These are phyloP conservation scores for Cydia amplana DNA, from an alignment of 1,140 invertebrate species.

Conservation along the genomic window DNA sequence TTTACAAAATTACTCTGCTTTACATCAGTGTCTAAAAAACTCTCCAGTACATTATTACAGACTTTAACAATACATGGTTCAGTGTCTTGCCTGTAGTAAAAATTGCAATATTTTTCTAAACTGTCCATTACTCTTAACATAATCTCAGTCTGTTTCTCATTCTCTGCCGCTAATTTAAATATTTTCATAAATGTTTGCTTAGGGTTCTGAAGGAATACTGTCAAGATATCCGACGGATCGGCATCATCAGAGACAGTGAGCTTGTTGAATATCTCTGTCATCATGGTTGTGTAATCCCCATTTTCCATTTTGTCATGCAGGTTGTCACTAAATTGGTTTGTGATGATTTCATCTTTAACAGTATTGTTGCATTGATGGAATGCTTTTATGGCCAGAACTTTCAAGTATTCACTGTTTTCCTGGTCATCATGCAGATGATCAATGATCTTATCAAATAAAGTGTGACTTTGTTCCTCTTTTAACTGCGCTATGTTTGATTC, in stretches of 20 bases:
- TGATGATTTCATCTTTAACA: conserved; percentile 52
- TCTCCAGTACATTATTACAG: conserved; percentile 49
- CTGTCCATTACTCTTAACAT: conserved; percentile 60
- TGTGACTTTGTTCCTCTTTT: conserved; percentile 50
- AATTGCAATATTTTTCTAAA: conserved; percentile 56
- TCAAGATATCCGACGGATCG: conserved; percentile 57
- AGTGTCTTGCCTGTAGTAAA: conserved; percentile 62
- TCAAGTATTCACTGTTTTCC: conserved; percentile 43
- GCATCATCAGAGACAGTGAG: conserved; percentile 47
- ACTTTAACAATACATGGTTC: conserved; percentile 55
- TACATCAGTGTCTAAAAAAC: conserved; percentile 45
- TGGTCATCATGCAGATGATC: conserved; percentile 39
- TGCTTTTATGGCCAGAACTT: conserved; percentile 49
- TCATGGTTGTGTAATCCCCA: conserved; percentile 48
- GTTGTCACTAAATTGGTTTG: conserved; percentile 52
- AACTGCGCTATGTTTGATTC: conserved; percentile 50
- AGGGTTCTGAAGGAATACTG: conserved; percentile 65
- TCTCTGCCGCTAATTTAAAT: conserved; percentile 59
- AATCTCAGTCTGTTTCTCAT: conserved; percentile 56
- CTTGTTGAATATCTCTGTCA: conserved; percentile 68
- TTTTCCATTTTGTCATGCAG: conserved; percentile 54
- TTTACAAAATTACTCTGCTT: conserved; percentile 55
- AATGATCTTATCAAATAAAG: conserved; percentile 39
- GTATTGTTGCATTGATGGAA: conserved; percentile 51
- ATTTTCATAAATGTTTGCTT: conserved; percentile 56